These are phyloP conservation scores for Seira sanloemensis DNA, from an alignment of 2,888 invertebrate species.

Conservation along the genomic window DNA sequence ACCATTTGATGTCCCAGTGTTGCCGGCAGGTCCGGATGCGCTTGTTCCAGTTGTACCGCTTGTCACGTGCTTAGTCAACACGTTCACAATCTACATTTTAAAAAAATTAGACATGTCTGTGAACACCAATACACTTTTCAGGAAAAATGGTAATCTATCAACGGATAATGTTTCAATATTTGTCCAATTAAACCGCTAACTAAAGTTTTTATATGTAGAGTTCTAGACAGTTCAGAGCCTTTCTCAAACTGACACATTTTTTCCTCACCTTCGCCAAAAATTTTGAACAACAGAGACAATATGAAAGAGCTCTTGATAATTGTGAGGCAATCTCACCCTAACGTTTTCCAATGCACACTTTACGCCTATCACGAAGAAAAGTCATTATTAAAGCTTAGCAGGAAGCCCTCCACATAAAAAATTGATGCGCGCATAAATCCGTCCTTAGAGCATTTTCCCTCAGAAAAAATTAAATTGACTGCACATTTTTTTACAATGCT, in stretches of 20 bases:
- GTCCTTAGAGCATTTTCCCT: neutral
- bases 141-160: too few relatives aligned
- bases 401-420: slow-evolving; percentile 8
- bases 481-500: neutral
- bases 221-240: neutral
- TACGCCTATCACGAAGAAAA: neutral
- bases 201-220: neutral
- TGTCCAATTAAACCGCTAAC: neutral
- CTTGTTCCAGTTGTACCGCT: slow-evolving; percentile 62
- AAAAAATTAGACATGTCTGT: too few relatives aligned
- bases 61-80: slow-evolving; percentile 71
- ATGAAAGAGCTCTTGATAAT: neutral
- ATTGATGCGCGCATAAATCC: neutral
- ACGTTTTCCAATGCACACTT: neutral
- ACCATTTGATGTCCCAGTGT: slow-evolving; percentile 46
- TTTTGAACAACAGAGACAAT: neutral
- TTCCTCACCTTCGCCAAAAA: neutral
- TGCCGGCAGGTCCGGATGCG: slow-evolving; percentile 51
- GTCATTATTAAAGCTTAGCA: neutral
- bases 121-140: too few relatives aligned
- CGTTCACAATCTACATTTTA: slow-evolving; percentile 67
- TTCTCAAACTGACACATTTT: neutral
- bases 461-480: neutral
- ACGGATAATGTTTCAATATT: too few relatives aligned
- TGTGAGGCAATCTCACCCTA: neutral